These are phyloP conservation scores for Danionella dracula DNA, from an alignment of 2,797 vertebrate species.

Conservation along the genomic window DNA sequence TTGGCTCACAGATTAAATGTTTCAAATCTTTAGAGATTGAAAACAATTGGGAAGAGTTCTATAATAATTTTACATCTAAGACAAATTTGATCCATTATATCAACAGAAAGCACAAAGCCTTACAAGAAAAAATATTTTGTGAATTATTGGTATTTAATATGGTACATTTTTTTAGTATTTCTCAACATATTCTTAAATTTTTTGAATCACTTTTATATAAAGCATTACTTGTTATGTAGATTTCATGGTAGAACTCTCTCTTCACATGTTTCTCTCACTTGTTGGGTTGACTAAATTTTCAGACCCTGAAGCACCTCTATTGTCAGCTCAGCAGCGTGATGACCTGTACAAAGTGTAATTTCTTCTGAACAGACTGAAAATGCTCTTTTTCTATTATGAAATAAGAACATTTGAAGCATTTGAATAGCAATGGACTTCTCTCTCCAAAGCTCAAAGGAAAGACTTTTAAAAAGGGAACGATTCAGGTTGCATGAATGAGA, in stretches of 20 bases:
- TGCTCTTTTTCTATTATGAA: slow-evolving; percentile 33
- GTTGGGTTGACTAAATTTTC: neutral
- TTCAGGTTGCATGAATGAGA: slow-evolving; percentile 62
- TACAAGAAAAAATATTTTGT: neutral
- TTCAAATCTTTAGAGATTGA: no score
- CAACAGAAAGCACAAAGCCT: slow-evolving; percentile 40
- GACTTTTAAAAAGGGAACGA: slow-evolving; percentile 40
- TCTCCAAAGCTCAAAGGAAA: slow-evolving; percentile 31
- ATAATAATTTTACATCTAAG: neutral
- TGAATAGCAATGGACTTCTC: slow-evolving; percentile 44
- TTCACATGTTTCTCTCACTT: neutral
- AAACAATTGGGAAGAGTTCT: neutral
- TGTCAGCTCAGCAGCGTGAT: slow-evolving; percentile 40
- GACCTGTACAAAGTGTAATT: slow-evolving; percentile 56
- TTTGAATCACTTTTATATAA: slow-evolving; percentile 6
- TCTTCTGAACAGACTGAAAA: slow-evolving; percentile 51
- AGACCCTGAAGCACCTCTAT: slow-evolving; percentile 53
- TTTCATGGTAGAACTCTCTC: neutral
- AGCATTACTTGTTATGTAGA: neutral
- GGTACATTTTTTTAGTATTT: neutral
- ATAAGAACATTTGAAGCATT: slow-evolving; percentile 38
- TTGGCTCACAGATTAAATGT: neutral
- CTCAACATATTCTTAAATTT: neutral
- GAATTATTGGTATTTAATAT: neutral
- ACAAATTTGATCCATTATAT: neutral